These are phyloP conservation scores for Oryzias woworae DNA, from an alignment of 2,113 vertebrate genomes.

Conservation along the genomic window DNA sequence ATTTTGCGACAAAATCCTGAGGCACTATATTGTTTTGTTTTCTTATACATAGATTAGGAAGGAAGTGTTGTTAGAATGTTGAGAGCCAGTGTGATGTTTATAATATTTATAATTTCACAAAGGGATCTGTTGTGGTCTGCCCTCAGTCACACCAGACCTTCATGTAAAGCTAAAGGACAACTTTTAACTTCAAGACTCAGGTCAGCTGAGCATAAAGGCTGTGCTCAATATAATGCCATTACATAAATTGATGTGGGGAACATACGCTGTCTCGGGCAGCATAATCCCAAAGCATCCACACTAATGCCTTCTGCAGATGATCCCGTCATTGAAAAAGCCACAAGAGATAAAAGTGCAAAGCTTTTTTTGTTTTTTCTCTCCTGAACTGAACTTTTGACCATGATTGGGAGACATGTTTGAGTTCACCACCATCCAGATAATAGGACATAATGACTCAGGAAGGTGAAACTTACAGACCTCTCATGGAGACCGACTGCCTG, in stretches of 20 bases:
- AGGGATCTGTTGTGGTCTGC: too few relatives aligned
- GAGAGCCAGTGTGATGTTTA: too few relatives aligned
- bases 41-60: too few relatives aligned
- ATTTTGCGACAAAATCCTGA: neutral
- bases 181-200: neutral
- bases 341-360: neutral
- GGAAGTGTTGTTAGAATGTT: too few relatives aligned
- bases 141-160: too few relatives aligned
- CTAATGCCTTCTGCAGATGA: conserved; percentile 12
- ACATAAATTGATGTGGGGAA: neutral
- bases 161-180: too few relatives aligned
- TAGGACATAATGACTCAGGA: conserved; percentile 29
- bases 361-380: neutral
- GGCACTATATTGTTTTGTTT: neutral
- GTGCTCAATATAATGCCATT: neutral
- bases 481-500: conserved; percentile 46
- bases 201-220: neutral
- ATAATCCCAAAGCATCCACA: conserved; percentile 11
- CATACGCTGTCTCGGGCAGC: neutral
- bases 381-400: conserved; percentile 3
- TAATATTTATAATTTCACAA: too few relatives aligned
- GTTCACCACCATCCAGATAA: conserved; percentile 32
- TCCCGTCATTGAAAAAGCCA: neutral
- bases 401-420: neutral
- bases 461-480: conserved; percentile 37